These are phyloP conservation scores for Megaceryle torquata DNA, from an alignment of 2,113 vertebrate genomes.

Conservation along the genomic window DNA sequence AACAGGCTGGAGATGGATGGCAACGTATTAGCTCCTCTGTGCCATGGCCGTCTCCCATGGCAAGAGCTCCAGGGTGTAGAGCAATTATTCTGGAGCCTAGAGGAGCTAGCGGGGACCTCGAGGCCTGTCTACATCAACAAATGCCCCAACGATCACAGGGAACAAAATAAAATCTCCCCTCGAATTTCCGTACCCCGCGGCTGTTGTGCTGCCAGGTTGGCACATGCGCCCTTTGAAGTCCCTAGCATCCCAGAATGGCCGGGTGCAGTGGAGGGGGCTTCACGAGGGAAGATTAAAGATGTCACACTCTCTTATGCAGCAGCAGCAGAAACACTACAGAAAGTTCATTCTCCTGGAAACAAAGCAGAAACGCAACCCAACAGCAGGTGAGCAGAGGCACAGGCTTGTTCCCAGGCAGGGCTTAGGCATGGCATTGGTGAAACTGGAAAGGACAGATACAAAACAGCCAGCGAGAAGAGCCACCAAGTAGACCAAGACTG, in stretches of 20 bases:
- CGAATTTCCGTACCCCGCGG: neutral
- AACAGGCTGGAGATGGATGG: neutral
- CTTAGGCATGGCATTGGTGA: neutral
- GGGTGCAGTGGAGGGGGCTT: neutral
- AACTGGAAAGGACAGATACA: neutral
- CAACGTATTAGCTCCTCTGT: neutral
- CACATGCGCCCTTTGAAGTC: neutral
- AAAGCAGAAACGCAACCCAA: neutral
- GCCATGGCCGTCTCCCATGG: neutral
- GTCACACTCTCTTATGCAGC: neutral
- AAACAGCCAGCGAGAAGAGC: neutral
- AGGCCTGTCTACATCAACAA: neutral
- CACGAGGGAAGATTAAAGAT: neutral
- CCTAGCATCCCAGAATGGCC: neutral
- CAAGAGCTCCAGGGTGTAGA: neutral
- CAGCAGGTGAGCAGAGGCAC: neutral
- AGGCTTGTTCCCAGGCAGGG: neutral
- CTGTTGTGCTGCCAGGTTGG: neutral
- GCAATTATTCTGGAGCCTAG: rapidly evolving
- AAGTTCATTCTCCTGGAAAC: neutral
- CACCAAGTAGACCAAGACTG: neutral
- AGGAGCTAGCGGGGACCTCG: neutral
- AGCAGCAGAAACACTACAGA: neutral
- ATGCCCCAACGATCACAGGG: neutral
- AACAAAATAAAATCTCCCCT: neutral